Base-by-base conservation (phyloP, 2,888 invertebrate genomes). In the Drosophila glabriapex region DNA sequence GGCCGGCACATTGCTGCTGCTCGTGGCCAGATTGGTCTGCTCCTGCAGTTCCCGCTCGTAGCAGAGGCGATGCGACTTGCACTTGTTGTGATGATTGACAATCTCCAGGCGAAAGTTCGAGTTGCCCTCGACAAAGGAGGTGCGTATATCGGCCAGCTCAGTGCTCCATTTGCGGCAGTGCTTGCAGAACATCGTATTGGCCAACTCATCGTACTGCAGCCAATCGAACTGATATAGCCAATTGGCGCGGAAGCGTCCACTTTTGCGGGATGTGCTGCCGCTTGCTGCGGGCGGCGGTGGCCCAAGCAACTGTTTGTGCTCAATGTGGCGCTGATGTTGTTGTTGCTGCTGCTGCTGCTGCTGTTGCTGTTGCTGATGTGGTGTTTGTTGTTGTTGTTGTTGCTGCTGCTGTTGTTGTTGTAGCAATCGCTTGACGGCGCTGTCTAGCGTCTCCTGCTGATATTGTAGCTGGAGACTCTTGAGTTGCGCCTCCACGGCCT, bases 101-200 rank as follows among this genome's bases (percentile, higher is more conserved):
- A 96, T 96, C 94, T 96, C 96, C 73, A 96, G 94, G 62, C 96
- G 94, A 93, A 96, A 96, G 93, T 96, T 96, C 55, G 95, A 95
- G 88, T 96, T 97, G 68, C 96, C 96, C 86, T 96, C 95, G n/a
- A 96, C 96, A 85, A 97, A 97, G 0, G 96, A 96, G n/a, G 96
- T 96, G 68, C 96, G 95, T 85, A 96, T 96, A 73, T 96, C 95
- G 19, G 96, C 95, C 80, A 96, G 94, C 29, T 95, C 95, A 56
- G 95, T 94, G 62, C 96, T 96, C 96, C 96, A 96, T 85, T 96
- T 96, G 74, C 96, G 94, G 89, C 96, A 96, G 86, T 95, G 96
- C 83, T 95, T 95, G 92, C 96, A 96, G 91, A 94, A 96, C 96
- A 96, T 96, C 25, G 95, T 94, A 84, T 96, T 96, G 66, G 94